Evolutionary conservation across 2,797 vertebrate species (phyloP).

Genomic region (Hipposideros larvatus): DNA sequence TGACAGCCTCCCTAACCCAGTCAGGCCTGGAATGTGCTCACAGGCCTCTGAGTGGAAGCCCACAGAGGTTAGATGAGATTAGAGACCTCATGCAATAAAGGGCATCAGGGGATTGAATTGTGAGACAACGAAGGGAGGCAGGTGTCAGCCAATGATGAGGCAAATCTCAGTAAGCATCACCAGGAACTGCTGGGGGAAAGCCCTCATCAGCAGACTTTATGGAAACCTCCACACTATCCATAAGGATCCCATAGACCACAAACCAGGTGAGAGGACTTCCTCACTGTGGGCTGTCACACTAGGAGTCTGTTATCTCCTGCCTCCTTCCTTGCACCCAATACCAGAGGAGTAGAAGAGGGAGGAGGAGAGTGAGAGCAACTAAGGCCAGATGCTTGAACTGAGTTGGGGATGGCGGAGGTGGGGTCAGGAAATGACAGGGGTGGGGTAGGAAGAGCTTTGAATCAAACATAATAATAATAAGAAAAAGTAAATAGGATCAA

Average conservation of each 20-base stretch:
- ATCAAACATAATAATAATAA: conserved; percentile 55
- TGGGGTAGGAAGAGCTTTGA: conserved; percentile 47
- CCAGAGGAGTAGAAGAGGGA: not conserved
- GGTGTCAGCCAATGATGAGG: not conserved
- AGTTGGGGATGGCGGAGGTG: not conserved
- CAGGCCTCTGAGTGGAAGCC: not conserved
- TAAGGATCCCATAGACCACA: not conserved
- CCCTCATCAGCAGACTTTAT: not conserved
- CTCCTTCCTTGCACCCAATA: not conserved
- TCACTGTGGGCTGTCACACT: not conserved
- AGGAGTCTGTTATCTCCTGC: not conserved
- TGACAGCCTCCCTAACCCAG: not conserved
- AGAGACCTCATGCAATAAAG: not conserved
- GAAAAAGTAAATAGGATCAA: not conserved
- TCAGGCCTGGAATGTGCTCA: not conserved
- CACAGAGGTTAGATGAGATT: not conserved
- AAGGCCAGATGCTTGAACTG: conserved; percentile 30
- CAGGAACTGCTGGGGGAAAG: not conserved
- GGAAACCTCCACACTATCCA: not conserved
- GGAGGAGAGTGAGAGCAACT: not conserved
- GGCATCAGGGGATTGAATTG: not conserved
- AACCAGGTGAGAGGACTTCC: not conserved
- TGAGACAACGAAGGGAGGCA: not conserved
- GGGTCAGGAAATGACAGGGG: not conserved
- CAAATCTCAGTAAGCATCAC: not conserved